Base-by-base conservation (phyloP, 2,797 vertebrate genomes). In the Phaenicophaeus curvirostris region DNA sequence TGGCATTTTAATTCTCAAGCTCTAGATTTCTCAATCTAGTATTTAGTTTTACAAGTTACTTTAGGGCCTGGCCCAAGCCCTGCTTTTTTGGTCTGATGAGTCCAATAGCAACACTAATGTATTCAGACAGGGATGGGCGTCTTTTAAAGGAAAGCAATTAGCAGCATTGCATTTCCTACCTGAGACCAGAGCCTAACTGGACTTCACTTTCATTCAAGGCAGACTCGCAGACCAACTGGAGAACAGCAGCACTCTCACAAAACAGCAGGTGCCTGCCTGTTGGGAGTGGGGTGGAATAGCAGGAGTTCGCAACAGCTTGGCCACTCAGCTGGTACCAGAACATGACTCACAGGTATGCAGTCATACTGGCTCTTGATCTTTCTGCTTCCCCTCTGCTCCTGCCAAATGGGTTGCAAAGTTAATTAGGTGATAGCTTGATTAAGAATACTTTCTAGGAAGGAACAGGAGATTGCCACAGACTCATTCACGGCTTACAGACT, bases 351-450 rank as follows among this genome's bases (percentile, higher is more conserved):
- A 27, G 33, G 4, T 37, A 5, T 0, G 6, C 58, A 68, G 46
- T 17, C 50, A 35, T n/a, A 30, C 17, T 5, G 30, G 37, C 2
- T 72, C 53, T 8, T 46, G 11, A 5, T 65, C 46, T n/a, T 58
- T 66, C 30, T 77, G 55, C n/a, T 76, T 74, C 18, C 37, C 37
- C 48, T 86, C 9, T 39, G 25, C 48, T 71, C 16, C 48, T 69
- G 25, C 27, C 41, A 35, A 39, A 59, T 16, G 6, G 20, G 12
- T 6, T 63, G 69, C 39, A 24, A 19, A 2, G 12, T 21, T 67
- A 25, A 41, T 27, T 20, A 51, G n/a, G 24, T 0, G 0, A 13
- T 1, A 46, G 31, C 20, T 24, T 1, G 4, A 62, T 42, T n/a
- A 46, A 50, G 33, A 75, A 10, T 19, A 16, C 30, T 58, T 73